Evolutionary conservation across 2,888 invertebrate species (phyloP), one percentile per base, ranked within the genome.

Genomic region (Polymixis lichenea): DNA sequence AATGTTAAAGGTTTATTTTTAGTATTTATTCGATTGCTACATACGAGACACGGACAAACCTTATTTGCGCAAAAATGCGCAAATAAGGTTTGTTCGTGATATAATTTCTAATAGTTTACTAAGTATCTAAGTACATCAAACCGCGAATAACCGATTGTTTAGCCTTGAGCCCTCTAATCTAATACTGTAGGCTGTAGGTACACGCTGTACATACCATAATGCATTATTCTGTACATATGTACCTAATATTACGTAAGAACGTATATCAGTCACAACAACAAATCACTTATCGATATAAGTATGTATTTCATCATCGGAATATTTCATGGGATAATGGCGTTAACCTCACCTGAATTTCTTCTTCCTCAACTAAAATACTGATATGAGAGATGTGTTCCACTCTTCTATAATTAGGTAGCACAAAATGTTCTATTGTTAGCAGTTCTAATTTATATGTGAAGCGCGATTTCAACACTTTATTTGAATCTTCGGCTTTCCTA

Each of bases 401-500:
- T 32, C 68, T 77, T 62, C 49, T 66, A 65, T 61, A 74, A 76
- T 86, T 56, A 64, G 80, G 83, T 15, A 84, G 65, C 61, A 85
- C 68, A 55, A 84, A 71, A 38, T 84, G 77, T 67, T 78, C 88
- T 72, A 85, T 81, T 11, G 94, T 94, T 72, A 91, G 79, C 66
- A 94, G 78, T 62, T 92, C 86, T 75, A 94, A 86, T 77, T 89
- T 90, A 75, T 93, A 94, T 53, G 88, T 90, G 72, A 90, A 93
- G 19, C 87, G 85, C 0, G 82, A 78, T 61, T 83, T 88, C 49
- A 84, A 65, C 5, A 76, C 65, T 46, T 82, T 77, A 46, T 77
- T 86, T 3, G 72, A 46, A 6, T 75, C 72, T 74, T 71, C 61
- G 51, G 72, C 51, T 67, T 70, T 71, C 67, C 64, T 65, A 58